These are phyloP conservation scores for Burhinus oedicnemus DNA, from an alignment of 2,113 vertebrate species.

Conservation along the genomic window DNA sequence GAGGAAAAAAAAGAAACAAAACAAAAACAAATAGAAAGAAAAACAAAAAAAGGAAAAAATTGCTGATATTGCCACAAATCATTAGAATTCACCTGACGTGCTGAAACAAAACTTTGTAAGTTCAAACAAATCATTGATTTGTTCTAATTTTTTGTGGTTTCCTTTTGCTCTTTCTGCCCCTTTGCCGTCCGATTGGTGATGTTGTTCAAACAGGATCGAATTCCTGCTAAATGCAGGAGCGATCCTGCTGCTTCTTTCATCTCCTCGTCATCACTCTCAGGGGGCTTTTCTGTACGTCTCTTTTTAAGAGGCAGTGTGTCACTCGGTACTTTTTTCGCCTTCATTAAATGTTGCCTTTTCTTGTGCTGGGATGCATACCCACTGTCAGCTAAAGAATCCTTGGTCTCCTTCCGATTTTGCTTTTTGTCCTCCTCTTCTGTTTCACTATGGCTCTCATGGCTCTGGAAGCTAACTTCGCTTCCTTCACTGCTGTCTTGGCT, in stretches of 20 bases:
- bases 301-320: constrained; percentile 98
- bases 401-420: constrained; percentile 85
- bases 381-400: constrained; percentile 88
- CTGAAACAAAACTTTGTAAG: constrained; percentile 92
- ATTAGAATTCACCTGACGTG: constrained; percentile 99
- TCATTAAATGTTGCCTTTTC: constrained; percentile 91
- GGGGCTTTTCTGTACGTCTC: constrained; percentile 92
- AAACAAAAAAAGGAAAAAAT: constrained; percentile 83
- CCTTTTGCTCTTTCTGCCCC: constrained; percentile 98
- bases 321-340: constrained; percentile 87
- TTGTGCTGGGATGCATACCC: constrained; percentile 87
- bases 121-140: constrained; percentile 93
- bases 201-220: constrained; percentile 98
- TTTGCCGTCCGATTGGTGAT: constrained; percentile 99
- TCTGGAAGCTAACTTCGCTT: constrained; percentile 81
- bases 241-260: constrained; percentile 99
- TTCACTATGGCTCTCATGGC: constrained; percentile 83
- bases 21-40: constrained; percentile 75
- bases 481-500: constrained; percentile 80
- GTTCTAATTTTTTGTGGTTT: constrained; percentile 93
- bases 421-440: constrained; percentile 88
- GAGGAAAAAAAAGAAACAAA: constrained; percentile 54
- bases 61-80: constrained; percentile 99
- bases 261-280: constrained; percentile 97
- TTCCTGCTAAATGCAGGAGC: constrained; percentile 95